Percentiles rank a stretch among this genome's conserved stretches.
Evolutionary conservation across 2,888 invertebrate species (phyloP).

Genomic region (Frankliniella fusca): DNA sequence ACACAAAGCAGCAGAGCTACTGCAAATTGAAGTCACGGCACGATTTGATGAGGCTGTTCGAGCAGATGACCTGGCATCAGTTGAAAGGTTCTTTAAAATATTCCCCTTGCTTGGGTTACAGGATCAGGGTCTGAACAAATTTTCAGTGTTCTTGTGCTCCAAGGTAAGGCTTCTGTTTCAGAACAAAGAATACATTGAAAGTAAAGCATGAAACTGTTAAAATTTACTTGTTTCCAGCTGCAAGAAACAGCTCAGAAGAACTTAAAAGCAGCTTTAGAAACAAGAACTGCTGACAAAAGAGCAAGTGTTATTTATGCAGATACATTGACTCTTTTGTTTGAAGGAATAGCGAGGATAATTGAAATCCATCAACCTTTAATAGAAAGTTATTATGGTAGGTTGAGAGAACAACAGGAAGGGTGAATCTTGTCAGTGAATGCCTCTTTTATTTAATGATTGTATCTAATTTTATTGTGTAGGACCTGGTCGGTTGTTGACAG

Average conservation of each 20-base stretch:
- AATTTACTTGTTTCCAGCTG: conserved; percentile 47
- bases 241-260: conserved; percentile 67
- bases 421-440: conserved; percentile 20
- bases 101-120: conserved; percentile 92
- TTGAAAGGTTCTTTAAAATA: conserved; percentile 93
- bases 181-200: conserved; percentile 22
- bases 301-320: conserved; percentile 78
- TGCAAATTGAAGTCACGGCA: conserved; percentile 64
- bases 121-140: conserved; percentile 80
- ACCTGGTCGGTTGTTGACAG: conserved; percentile 65
- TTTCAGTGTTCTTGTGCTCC: conserved; percentile 78
- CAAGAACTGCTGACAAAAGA: conserved; percentile 64
- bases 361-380: conserved; percentile 86
- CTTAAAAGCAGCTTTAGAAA: conserved; percentile 61
- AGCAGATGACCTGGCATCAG: conserved; percentile 79
- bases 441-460: no score
- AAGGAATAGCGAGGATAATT: conserved; percentile 75
- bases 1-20: conserved; percentile 69
- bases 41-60: conserved; percentile 90
- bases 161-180: conserved; percentile 55
- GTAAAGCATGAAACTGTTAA: conserved; percentile 28
- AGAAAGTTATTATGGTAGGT: conserved; percentile 76
- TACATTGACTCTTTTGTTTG: conserved; percentile 76
- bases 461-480: conserved; percentile 44
- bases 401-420: conserved; percentile 26